Conservation (phyloP, 2,797 vertebrate species). For the Sebastes steindachneri region DNA sequence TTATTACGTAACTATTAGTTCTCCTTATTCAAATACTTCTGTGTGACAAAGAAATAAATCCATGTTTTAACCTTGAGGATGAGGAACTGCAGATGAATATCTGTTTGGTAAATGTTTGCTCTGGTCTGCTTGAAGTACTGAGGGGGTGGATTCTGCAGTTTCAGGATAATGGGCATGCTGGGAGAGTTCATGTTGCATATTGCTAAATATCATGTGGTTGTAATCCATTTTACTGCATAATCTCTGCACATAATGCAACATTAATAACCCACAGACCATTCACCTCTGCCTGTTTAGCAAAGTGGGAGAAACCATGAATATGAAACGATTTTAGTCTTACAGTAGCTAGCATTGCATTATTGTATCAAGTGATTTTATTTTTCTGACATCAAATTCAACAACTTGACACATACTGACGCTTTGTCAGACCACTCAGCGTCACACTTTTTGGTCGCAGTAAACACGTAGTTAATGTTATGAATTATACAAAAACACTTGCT, state of each 20-base stretch:
- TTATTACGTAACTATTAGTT: background rate
- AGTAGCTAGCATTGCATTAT: background rate
- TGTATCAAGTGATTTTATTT: background rate
- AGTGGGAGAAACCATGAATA: background rate
- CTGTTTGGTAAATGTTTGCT: constrained; percentile 15
- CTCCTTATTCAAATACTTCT: background rate
- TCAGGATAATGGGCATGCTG: background rate
- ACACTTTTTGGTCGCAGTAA: too few relatives aligned
- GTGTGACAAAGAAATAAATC: constrained; percentile 8
- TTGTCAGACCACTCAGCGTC: too few relatives aligned
- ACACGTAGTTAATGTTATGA: too few relatives aligned
- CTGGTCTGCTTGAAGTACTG: background rate
- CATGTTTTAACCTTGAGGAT: constrained; percentile 35
- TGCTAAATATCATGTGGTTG: background rate
- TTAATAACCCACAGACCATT: background rate
- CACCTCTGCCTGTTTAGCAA: background rate
- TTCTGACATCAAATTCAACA: background rate
- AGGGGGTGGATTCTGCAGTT: constrained; percentile 10
- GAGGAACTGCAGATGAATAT: constrained; percentile 14
- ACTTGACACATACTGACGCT: too few relatives aligned
- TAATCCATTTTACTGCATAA: constrained; percentile 10
- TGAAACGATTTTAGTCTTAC: background rate
- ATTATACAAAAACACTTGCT: too few relatives aligned
- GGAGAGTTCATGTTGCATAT: constrained; percentile 4
- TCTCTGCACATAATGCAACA: background rate